A percentile compares a stretch with the other conserved stretches of the same genome.
These are phyloP conservation scores for Drosophila meridionalis DNA, from an alignment of 2,888 invertebrate species.

Conservation along the genomic window DNA sequence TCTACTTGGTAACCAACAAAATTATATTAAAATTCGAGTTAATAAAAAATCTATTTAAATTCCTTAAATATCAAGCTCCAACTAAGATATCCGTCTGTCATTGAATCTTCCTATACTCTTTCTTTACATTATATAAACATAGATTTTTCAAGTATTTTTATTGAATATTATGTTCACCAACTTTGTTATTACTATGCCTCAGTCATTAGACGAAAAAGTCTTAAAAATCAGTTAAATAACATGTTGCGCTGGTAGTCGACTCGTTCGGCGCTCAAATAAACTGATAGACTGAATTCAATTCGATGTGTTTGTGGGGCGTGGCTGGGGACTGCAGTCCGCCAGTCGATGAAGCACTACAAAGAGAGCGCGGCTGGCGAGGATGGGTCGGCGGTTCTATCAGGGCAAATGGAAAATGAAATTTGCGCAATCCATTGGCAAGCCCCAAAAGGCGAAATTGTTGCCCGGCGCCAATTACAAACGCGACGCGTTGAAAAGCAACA, in stretches of 20 bases:
- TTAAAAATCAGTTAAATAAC: background rate
- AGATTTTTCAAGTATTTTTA: no score
- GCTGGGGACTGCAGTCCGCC: background rate
- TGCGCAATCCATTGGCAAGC: conserved; percentile 44
- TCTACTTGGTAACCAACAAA: no score
- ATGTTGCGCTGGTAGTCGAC: conserved; percentile 1
- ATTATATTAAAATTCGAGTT: no score
- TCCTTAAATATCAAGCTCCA: no score
- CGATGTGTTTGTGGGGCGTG: conserved; percentile 37
- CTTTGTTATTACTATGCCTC: background rate
- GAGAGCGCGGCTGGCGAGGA: background rate
- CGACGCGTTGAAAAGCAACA: conserved; percentile 21
- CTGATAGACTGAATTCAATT: conserved; percentile 63
- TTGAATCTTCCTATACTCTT: no score
- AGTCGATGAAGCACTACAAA: background rate
- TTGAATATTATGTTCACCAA: no score
- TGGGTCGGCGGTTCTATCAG: background rate
- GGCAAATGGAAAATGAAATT: conserved; percentile 54
- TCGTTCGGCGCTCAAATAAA: conserved; percentile 63
- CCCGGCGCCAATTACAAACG: conserved; percentile 55
- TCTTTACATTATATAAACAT: no score
- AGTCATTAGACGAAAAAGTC: background rate
- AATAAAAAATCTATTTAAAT: no score
- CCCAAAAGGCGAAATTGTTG: conserved; percentile 48
- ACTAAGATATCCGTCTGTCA: no score